Base-by-base conservation (phyloP, 2,113 vertebrate genomes). In the Tauraco erythrolophus region DNA sequence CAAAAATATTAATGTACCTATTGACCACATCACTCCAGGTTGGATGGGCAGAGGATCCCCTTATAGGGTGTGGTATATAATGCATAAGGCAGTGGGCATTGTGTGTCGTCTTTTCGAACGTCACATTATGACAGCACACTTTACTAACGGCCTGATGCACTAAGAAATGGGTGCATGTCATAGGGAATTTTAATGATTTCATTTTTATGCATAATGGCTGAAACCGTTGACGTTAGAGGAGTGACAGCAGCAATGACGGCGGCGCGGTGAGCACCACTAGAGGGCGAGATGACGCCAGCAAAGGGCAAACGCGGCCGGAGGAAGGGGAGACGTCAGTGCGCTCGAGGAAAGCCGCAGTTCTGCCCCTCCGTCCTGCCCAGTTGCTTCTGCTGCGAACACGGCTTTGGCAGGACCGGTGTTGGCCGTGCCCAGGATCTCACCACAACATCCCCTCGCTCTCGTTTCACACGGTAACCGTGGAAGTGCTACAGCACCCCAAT, bases 221-320 rank as follows among this genome's bases (percentile, higher is more conserved):
- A 88, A 69, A 57, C 16, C 30, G 27, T 0, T 30, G 35, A 4
- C 14, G 1, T 14, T 2, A 14, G 18, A 31, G 14, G n/a, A 33
- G 16, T 65, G 14, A 7, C 35, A 56, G 43, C 37, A 58, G 76
- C 43, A 68, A 56, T 2, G 3, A 60, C 11, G n/a, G n/a, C n/a
- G n/a, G n/a, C n/a, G 35, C 2, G 17, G 30, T 1, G 39, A 7
- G 65, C 76, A 25, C 96, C 96, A 51, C 94, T 95, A 97, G 97
- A 79, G 94, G 96, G 96, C 95, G 95, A 91, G 70, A 87, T 72
- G 84, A 75, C 19, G 65, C 39, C 53, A 65, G 84, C 25, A 41
- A 58, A 89, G 35, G 22, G 45, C 56, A 24, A 54, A 27, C 0
- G 15, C 13, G 30, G 33, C n/a, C 2, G 17, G 8, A 41, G 37